Conservation (phyloP, 2,113 vertebrate species). For the Toxotes chatareus region DNA sequence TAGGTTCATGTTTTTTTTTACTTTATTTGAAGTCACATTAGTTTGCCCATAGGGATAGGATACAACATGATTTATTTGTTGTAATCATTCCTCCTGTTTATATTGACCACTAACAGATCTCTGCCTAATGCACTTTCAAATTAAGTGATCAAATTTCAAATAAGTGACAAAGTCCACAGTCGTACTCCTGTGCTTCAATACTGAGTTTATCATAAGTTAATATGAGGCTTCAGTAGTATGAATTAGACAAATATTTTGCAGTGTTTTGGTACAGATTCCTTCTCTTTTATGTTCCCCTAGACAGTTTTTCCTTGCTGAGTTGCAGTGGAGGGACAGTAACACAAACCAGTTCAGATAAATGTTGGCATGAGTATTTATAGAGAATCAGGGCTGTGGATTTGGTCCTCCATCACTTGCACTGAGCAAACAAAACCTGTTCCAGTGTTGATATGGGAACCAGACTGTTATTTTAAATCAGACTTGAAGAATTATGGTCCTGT, state of each 20-base stretch:
- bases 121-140: neutral
- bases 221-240: no score
- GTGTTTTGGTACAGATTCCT: neutral
- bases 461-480: neutral
- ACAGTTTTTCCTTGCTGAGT: neutral
- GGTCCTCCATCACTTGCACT: neutral
- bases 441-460: neutral
- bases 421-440: neutral
- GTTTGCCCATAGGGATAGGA: no score
- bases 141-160: no score
- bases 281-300: neutral
- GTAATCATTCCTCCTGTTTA: neutral
- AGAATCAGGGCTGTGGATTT: neutral
- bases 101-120: neutral
- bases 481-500: no score
- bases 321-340: neutral
- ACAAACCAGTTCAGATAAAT: neutral
- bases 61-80: no score
- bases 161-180: no score
- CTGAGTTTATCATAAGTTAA: no score
- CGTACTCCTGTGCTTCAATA: no score
- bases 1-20: no score
- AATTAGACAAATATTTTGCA: neutral
- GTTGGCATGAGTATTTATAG: neutral
- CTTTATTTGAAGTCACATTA: no score